A percentile compares a stretch with the other conserved stretches of the same genome.
Conservation (phyloP, 2,113 vertebrate species). For the Aegithalos caudatus region DNA sequence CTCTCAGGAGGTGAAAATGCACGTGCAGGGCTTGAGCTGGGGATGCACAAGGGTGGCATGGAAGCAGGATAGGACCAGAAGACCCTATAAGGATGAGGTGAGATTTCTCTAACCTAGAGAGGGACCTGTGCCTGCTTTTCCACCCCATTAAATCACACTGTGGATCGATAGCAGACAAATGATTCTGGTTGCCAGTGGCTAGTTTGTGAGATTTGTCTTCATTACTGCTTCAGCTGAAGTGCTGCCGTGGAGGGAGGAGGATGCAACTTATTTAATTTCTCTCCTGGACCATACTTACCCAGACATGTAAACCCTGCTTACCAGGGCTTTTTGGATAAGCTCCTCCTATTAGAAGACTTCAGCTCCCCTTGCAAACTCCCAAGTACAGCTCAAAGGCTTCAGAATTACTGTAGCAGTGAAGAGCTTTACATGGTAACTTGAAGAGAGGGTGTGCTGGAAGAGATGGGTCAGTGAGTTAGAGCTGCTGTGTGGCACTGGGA, state of each 20-base stretch:
- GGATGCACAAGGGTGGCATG: accelerated
- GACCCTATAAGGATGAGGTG: not conserved
- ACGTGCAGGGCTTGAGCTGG: accelerated
- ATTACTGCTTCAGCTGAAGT: constrained; percentile 9
- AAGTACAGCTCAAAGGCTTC: not conserved
- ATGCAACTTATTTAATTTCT: constrained; percentile 6
- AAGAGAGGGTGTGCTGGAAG: not conserved
- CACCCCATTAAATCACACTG: not conserved
- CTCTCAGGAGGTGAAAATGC: not conserved
- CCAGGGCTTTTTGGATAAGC: not conserved
- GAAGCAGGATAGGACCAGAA: not conserved
- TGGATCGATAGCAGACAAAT: constrained; percentile 26
- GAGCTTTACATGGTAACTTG: not conserved
- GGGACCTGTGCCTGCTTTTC: not conserved
- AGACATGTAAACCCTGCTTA: not conserved
- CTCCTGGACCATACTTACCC: not conserved
- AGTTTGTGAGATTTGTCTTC: constrained; percentile 30
- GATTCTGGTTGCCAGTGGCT: not conserved
- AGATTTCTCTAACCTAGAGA: not conserved
- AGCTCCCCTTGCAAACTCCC: not conserved
- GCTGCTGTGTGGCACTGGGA: not conserved
- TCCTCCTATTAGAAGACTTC: not conserved
- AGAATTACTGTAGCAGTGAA: not conserved
- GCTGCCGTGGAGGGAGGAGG: not conserved
- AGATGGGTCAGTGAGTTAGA: not conserved